Evolutionary conservation across 2,888 invertebrate species (phyloP).

Genomic region (Tupiocoris notatus): DNA sequence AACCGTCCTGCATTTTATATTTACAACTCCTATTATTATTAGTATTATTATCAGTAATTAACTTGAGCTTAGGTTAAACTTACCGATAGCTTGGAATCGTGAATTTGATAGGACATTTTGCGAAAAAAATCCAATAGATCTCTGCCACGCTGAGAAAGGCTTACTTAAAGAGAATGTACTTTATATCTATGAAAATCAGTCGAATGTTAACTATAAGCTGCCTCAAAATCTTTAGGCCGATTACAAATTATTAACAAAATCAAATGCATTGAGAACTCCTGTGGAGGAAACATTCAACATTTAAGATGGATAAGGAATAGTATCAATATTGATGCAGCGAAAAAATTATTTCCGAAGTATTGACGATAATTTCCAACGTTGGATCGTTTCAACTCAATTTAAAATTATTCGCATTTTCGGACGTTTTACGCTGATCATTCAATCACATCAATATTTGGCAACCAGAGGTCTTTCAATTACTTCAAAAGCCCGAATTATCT

Average conservation of each 20-base stretch:
- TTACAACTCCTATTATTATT: slow-evolving; percentile 16
- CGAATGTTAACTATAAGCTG: not conserved
- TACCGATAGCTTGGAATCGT: slow-evolving; percentile 17
- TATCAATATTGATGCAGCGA: no score
- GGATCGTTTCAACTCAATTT: no score
- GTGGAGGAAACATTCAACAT: no score
- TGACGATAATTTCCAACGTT: no score
- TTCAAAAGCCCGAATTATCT: no score
- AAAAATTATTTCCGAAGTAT: no score
- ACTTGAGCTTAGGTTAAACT: slow-evolving; percentile 35
- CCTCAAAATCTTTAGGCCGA: not conserved
- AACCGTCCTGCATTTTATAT: slow-evolving; percentile 21
- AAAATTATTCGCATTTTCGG: no score
- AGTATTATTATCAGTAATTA: not conserved
- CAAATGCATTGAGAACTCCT: no score
- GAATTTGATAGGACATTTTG: not conserved
- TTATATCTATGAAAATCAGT: not conserved
- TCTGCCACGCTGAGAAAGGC: slow-evolving; percentile 37
- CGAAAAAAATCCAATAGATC: slow-evolving; percentile 21
- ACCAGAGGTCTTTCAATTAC: no score
- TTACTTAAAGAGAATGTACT: not conserved
- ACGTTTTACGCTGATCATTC: no score
- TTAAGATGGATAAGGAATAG: no score
- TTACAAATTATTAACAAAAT: not conserved
- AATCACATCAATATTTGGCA: no score